Percentiles rank a stretch among this genome's conserved stretches.
These are phyloP conservation scores for Synergus itoensis DNA, from an alignment of 2,888 invertebrate genomes.

Conservation along the genomic window DNA sequence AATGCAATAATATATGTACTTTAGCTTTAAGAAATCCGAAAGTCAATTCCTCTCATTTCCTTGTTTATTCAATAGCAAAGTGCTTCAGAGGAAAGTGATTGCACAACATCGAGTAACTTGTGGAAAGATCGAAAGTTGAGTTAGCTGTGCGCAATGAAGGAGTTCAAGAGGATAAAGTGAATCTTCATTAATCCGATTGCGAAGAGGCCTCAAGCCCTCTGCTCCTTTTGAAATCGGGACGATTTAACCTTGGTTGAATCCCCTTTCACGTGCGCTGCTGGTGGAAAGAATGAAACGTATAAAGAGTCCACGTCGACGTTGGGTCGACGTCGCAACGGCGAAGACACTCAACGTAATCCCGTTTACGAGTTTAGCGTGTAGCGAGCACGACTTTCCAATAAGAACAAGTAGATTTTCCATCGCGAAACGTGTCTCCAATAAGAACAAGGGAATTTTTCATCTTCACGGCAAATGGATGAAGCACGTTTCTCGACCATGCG, in stretches of 20 bases:
- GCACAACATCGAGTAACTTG: background rate
- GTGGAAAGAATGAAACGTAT: conserved; percentile 30
- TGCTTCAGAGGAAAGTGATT: background rate
- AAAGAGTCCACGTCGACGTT: conserved; percentile 43
- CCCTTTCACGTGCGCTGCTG: background rate
- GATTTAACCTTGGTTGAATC: conserved; percentile 25
- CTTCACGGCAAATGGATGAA: conserved; percentile 50
- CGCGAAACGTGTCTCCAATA: conserved; percentile 50
- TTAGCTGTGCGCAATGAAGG: background rate
- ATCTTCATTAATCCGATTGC: conserved; percentile 21
- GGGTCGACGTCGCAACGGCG: background rate
- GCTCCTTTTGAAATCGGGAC: background rate
- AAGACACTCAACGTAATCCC: conserved; percentile 38
- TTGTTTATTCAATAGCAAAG: conserved; percentile 7
- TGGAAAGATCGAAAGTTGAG: background rate
- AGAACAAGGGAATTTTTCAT: conserved; percentile 51
- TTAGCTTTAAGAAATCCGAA: background rate
- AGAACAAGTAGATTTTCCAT: conserved; percentile 39
- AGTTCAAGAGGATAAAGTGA: conserved; percentile 18
- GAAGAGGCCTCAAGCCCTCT: conserved; percentile 11
- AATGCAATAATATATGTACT: background rate
- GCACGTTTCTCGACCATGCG: conserved; percentile 45
- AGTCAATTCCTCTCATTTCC: background rate
- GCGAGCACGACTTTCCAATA: conserved; percentile 42
- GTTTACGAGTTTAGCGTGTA: conserved; percentile 42